Evolutionary conservation across 1,140 invertebrate species (phyloP).

Genomic region (Zaprionus lachaisei): DNA sequence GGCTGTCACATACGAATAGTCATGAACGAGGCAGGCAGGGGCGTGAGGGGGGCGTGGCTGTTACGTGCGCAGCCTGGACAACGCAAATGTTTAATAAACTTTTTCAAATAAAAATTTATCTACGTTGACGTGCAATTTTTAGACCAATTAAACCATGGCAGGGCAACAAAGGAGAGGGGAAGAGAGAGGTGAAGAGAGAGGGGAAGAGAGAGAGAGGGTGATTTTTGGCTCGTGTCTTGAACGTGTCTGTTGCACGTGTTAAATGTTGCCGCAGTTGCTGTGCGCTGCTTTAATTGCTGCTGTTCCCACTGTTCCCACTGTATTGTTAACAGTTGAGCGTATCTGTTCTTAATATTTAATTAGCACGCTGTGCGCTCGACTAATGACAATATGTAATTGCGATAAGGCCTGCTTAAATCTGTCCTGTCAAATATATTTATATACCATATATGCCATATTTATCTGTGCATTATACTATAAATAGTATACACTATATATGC

Average conservation of each 20-base stretch:
- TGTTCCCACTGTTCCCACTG: slow-evolving; percentile 10
- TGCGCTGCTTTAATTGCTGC: slow-evolving; percentile 42
- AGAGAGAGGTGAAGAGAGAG: background rate
- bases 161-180: background rate
- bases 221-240: slow-evolving; percentile 30
- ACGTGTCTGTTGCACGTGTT: slow-evolving; percentile 12
- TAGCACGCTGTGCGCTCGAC: slow-evolving; percentile 61
- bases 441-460: slow-evolving; percentile 3
- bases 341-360: slow-evolving; percentile 75
- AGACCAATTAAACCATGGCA: slow-evolving; percentile 69
- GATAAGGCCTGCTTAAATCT: slow-evolving; percentile 74
- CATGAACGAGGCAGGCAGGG: slow-evolving; percentile 2
- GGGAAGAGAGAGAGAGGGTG: background rate
- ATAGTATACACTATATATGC: slow-evolving; percentile 16
- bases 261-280: slow-evolving; percentile 3
- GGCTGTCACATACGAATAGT: slow-evolving; percentile 8
- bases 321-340: slow-evolving; percentile 28
- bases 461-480: too few species aligned
- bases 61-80: slow-evolving; percentile 70
- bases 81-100: slow-evolving; percentile 82
- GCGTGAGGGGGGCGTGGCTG: slow-evolving; percentile 25
- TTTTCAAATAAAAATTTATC: slow-evolving; percentile 83
- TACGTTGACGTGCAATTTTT: slow-evolving; percentile 82
- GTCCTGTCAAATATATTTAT: background rate
- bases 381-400: slow-evolving; percentile 81